Conservation (phyloP, 2,113 vertebrate species). For the Xiphorhynchus elegans region DNA sequence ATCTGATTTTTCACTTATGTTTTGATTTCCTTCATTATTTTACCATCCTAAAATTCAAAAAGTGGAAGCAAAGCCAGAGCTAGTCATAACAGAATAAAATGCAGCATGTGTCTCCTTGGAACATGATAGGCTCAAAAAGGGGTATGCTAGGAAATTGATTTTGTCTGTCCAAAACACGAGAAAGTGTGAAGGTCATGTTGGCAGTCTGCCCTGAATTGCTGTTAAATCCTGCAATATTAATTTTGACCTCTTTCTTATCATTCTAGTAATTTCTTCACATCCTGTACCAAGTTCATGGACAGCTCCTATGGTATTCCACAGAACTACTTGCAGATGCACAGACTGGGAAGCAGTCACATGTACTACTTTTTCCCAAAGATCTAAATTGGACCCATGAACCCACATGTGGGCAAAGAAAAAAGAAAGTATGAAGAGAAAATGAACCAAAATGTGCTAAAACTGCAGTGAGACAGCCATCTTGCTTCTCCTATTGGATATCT, state of each 20-base stretch:
- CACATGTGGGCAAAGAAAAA: neutral
- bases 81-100: neutral
- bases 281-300: constrained; percentile 16
- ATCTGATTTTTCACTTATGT: neutral
- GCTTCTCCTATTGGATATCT: constrained; percentile 37
- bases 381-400: constrained; percentile 8
- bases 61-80: neutral
- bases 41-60: neutral
- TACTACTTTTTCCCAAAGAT: neutral
- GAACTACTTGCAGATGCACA: constrained; percentile 59
- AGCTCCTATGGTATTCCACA: constrained; percentile 36
- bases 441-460: neutral
- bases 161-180: neutral
- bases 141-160: constrained; percentile 24
- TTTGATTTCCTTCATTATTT: constrained; percentile 16
- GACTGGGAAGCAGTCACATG: constrained; percentile 23
- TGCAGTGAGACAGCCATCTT: constrained; percentile 25
- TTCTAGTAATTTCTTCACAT: constrained; percentile 22
- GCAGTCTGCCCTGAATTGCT: constrained; percentile 35
- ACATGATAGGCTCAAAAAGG: neutral
- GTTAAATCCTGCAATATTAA: constrained; percentile 55
- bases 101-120: neutral
- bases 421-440: neutral
- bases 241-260: constrained; percentile 31
- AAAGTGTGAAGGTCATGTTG: constrained; percentile 8